Evolutionary conservation across 2,888 invertebrate genomes (phyloP), one percentile per base, ranked within the genome.

Genomic region (Serrognathus titanus): DNA sequence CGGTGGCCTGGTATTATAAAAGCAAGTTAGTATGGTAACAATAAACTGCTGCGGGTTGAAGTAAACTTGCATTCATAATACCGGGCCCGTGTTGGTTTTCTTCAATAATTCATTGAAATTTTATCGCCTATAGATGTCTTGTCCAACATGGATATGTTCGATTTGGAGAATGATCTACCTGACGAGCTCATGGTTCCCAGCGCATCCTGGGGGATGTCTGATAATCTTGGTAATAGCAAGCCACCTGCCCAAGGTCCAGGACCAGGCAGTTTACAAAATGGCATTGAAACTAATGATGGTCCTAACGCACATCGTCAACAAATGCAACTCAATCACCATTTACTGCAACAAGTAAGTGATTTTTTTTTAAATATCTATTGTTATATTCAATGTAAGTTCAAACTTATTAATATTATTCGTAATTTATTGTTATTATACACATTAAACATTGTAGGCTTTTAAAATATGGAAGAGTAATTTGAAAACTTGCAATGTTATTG

Each of bases 121-220:
- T 51, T 50, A 50, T 38, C 31, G 41, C n/a, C 36, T 79, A n/a
- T n/a, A 87, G 91, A 90, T 84, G 86, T 89, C 77, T 86, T 89
- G 77, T 88, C 90, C 66, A 90, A 89, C 81, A 86, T 87, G 76
- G 89, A 90, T 75, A 90, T 92, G 85, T 89, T 90, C 77, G 91
- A 92, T 80, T 83, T 94, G 78, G 94, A 94, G 79, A 92, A 93
- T 79, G 90, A 93, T 79, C 85, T 95, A 69, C 94, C 94, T 46
- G 94, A 94, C 80, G 94, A 94, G 79, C 82, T 95, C 66, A 89
- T 93, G 78, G 83, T 85, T 53, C 85, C 87, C 56, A 84, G 86
- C 65, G 71, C 75, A 45, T 85, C 87, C 67, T 92, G 92, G 90
- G 86, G 87, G 60, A 76, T 83, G n/a, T 62, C 65, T 36, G 89